Conservation (phyloP, 2,797 vertebrate genomes). For the Myiotriccus ornatus region DNA sequence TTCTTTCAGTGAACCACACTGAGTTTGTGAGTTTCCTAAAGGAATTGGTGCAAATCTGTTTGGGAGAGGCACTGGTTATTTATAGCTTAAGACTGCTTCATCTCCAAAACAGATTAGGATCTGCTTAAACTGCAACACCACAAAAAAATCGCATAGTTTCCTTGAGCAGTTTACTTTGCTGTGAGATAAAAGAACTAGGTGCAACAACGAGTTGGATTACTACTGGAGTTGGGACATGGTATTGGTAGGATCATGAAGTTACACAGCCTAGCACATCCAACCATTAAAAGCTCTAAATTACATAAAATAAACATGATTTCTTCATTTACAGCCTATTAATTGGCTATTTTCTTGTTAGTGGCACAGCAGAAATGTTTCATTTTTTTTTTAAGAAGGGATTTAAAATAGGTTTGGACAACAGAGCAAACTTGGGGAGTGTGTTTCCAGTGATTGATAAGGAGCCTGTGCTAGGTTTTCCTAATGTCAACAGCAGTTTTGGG, state of each 20-base stretch:
- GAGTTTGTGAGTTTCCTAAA: neutral
- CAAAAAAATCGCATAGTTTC: neutral
- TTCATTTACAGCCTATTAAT: neutral
- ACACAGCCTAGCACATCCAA: neutral
- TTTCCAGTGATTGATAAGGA: neutral
- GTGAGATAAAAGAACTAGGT: neutral
- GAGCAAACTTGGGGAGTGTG: rapidly evolving
- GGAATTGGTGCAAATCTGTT: neutral
- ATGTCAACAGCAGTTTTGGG: neutral
- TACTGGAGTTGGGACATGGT: neutral
- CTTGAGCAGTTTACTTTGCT: neutral
- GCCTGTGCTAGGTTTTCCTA: neutral
- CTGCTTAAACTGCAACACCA: neutral
- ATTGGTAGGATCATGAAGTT: neutral
- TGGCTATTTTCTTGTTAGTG: neutral
- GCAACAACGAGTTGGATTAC: neutral
- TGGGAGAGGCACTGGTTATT: neutral
- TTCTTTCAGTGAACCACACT: neutral
- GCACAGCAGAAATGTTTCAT: neutral
- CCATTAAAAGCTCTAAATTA: neutral
- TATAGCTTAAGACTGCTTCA: neutral
- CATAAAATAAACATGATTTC: neutral
- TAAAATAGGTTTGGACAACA: neutral
- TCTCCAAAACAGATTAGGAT: neutral
- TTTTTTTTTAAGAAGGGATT: neutral